These are phyloP conservation scores for Bicyclus anynana DNA, from an alignment of 1,140 invertebrate genomes.

Conservation along the genomic window DNA sequence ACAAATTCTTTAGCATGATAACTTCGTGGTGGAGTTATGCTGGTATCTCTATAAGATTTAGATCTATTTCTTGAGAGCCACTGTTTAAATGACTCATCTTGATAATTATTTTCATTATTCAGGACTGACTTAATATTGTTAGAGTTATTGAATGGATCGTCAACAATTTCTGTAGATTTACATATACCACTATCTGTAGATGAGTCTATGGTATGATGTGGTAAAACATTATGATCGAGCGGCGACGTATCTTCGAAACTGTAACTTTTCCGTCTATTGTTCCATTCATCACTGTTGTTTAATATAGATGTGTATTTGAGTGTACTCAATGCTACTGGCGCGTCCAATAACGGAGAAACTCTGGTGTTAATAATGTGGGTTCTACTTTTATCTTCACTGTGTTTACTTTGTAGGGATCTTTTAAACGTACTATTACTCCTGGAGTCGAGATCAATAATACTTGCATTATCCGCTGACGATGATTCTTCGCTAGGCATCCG, in stretches of 20 bases:
- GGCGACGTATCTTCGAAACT: conserved; percentile 83
- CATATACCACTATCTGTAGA: conserved; percentile 86
- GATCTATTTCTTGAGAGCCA: conserved; percentile 65
- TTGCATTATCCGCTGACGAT: conserved; percentile 58
- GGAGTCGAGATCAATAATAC: conserved; percentile 74
- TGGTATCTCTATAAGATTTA: conserved; percentile 11
- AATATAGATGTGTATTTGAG: conserved; percentile 69
- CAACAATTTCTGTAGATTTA: conserved; percentile 81
- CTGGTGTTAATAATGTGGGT: conserved; percentile 40
- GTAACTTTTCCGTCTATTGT: conserved; percentile 83
- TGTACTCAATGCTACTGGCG: conserved; percentile 56
- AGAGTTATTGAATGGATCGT: conserved; percentile 33
- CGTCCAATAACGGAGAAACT: conserved; percentile 55
- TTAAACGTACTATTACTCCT: conserved; percentile 46
- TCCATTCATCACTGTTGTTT: conserved; percentile 80
- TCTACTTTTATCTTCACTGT: conserved; percentile 36
- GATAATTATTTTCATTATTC: conserved; percentile 25
- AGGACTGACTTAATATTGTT: conserved; percentile 11
- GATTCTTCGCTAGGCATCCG: conserved; percentile 78
- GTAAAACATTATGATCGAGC: conserved; percentile 57
- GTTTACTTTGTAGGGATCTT: conserved; percentile 29
- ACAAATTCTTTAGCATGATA: conserved; percentile 1
- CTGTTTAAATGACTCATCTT: conserved; percentile 62
- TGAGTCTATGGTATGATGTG: conserved; percentile 78
- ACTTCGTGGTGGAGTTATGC: conserved; percentile 11